Base-by-base conservation (phyloP, 2,888 invertebrate species). In the Apamea sordens region DNA sequence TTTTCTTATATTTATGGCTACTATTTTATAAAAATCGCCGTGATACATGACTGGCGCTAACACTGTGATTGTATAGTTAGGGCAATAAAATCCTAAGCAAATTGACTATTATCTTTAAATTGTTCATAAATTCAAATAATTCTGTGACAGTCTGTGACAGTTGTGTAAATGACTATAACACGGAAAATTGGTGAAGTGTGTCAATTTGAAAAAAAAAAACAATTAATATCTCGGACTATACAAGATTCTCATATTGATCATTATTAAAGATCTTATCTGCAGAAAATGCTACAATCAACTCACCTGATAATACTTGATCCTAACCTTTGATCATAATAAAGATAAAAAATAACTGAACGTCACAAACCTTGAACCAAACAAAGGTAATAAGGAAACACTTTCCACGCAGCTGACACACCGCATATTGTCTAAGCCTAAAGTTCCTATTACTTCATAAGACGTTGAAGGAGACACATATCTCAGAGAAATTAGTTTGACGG, bases 401-500 rank as follows among this genome's bases (percentile, higher is more conserved):
- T 65, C 56, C 21, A 28, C 63, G 53, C 84, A 83, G 77, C 77
- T 78, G 70, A 59, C 73, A 69, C 69, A 67, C 56, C 73, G 28
- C 61, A 84, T 74, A 72, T 78, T 77, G 63, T 86, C 67, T 47
- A 73, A 53, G 53, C 56, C 68, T 28, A 41, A 83, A 74, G 63
- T 87, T 87, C 47, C 63, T 68, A 73, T 70, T 84, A 56, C 88
- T 64, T 80, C 53, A 72, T 72, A 68, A 65, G 65, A 64, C 67
- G 63, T 67, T n/a, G 47, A 56, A 65, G n/a, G 32, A 79, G 56
- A 69, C 73, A 72, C 61, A 88, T 72, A 63, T 81, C 64, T 72
- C 50, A 32, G 75, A 18, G 47, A 88, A 85, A 88, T 85, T 88
- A 77, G 74, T 85, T 81, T 74, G 28, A 63, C 72, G 69, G 63